phyloP scores from a whole-genome alignment of 35 echinoderm and acorn worm species.

The Lytechinus variegatus region DNA sequence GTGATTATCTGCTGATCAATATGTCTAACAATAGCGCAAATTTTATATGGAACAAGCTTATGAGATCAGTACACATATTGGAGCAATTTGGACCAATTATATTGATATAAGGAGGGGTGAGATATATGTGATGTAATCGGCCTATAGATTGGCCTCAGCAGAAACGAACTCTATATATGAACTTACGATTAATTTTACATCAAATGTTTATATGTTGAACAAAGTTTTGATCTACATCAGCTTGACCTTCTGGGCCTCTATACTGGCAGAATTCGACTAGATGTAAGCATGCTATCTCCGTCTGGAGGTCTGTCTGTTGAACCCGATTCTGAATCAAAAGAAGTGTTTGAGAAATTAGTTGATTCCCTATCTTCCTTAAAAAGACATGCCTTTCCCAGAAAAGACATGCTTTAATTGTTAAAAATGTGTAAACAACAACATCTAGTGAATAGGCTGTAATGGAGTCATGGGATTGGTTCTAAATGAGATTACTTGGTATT shows the following conservation, averaged over 20 bases:
- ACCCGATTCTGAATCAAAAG: neutral
- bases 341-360: neutral
- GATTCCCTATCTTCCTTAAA: neutral
- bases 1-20: no score
- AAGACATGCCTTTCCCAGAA: neutral
- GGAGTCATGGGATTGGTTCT: neutral
- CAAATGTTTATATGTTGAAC: no score
- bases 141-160: no score
- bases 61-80: no score
- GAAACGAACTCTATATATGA: no score
- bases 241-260: neutral
- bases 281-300: neutral
- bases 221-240: no score
- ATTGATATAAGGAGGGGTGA: no score
- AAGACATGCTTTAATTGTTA: neutral
- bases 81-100: no score
- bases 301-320: neutral
- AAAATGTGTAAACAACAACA: neutral
- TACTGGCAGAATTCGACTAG: neutral
- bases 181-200: no score
- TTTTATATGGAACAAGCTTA: no score
- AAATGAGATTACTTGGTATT: neutral
- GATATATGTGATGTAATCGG: no score
- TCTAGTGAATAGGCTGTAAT: neutral
- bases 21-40: no score